Conservation (phyloP, 2,888 invertebrate species). For the Nomada fucata region DNA sequence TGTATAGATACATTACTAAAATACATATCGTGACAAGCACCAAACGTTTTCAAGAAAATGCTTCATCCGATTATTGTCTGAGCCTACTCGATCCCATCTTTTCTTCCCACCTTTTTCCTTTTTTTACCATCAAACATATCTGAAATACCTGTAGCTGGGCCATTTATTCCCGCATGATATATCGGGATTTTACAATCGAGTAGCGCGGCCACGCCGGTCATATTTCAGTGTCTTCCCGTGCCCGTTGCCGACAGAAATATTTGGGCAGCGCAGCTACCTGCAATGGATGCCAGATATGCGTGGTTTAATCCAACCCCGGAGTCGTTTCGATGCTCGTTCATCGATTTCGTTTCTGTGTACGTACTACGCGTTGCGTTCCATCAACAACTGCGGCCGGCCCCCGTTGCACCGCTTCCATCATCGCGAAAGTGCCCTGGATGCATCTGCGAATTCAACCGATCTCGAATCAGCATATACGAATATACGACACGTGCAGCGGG, state of each 20-base stretch:
- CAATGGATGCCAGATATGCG: conserved; percentile 67
- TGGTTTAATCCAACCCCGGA: conserved; percentile 59
- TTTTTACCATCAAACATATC: conserved; percentile 10
- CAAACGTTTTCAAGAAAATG: not conserved
- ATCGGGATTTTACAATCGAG: conserved; percentile 60
- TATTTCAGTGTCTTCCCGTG: conserved; percentile 67
- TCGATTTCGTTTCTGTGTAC: conserved; percentile 50
- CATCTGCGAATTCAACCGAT: conserved; percentile 22
- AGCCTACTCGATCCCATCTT: not conserved
- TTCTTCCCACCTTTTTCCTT: not conserved
- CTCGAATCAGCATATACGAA: not conserved
- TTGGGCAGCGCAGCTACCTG: conserved; percentile 40
- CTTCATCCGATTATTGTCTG: not conserved
- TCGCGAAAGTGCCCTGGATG: conserved; percentile 2
- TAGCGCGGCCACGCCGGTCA: conserved; percentile 42
- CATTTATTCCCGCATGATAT: conserved; percentile 56
- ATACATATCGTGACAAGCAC: not conserved
- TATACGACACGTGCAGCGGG: not conserved
- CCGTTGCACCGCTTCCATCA: conserved; percentile 15
- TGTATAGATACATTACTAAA: not conserved
- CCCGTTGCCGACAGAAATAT: conserved; percentile 64
- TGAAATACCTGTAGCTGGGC: conserved; percentile 30
- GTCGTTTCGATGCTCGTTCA: conserved; percentile 52
- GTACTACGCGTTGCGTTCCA: conserved; percentile 27
- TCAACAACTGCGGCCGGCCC: conserved; percentile 20